These are phyloP conservation scores for Zenarchopterus dispar DNA, from an alignment of 2,797 vertebrate genomes.

Conservation along the genomic window DNA sequence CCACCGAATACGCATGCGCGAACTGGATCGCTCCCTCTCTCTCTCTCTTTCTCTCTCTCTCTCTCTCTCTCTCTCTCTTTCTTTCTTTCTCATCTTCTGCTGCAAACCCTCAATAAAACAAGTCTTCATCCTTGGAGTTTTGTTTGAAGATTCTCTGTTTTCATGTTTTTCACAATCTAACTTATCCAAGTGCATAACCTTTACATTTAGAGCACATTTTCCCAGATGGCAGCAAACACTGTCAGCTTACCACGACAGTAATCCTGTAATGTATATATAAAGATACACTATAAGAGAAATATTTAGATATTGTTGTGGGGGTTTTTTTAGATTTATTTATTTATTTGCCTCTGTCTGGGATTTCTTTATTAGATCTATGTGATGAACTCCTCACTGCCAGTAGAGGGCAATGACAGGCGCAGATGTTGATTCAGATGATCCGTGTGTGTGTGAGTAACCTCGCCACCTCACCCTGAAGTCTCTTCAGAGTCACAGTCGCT, in stretches of 20 bases:
- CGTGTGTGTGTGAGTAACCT: constrained; percentile 21
- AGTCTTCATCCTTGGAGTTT: neutral
- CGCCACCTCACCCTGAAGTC: constrained; percentile 28
- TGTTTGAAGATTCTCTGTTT: constrained; percentile 3
- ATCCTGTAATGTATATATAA: too few species aligned
- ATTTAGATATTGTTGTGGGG: too few species aligned
- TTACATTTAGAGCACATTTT: too few species aligned
- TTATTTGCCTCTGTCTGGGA: neutral
- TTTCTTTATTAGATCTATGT: neutral
- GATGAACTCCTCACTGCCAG: constrained; percentile 27
- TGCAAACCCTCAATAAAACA: constrained; percentile 18
- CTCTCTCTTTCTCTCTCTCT: constrained; percentile 6
- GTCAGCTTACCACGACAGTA: too few species aligned
- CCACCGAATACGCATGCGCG: constrained; percentile 78
- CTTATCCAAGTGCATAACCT: too few species aligned
- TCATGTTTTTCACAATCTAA: neutral
- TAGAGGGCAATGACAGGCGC: constrained; percentile 68
- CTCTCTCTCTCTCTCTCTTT: neutral
- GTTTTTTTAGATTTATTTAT: too few species aligned
- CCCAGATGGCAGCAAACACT: neutral
- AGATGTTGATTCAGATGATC: constrained; percentile 3
- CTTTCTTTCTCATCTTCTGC: constrained; percentile 14
- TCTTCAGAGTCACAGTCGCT: constrained; percentile 19
- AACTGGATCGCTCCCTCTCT: constrained; percentile 1
- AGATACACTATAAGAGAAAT: too few species aligned